Conservation (phyloP, 1,140 invertebrate genomes). For the Drosophila pectinifera region DNA sequence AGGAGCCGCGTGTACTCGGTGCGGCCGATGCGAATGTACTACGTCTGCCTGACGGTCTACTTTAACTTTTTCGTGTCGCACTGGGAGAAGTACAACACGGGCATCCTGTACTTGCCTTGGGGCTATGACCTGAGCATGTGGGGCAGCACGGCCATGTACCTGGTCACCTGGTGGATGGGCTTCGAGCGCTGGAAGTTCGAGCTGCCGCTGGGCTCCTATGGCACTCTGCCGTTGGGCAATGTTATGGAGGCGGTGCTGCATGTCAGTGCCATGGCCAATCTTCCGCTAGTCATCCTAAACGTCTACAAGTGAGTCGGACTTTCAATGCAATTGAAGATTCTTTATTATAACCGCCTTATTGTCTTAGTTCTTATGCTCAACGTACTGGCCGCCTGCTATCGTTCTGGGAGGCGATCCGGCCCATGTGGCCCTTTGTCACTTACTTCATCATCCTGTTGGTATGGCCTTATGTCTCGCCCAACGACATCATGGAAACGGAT, state of each 20-base stretch:
- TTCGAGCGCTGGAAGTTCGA: conserved; percentile 93
- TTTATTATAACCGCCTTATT: background rate
- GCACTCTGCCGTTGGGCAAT: conserved; percentile 88
- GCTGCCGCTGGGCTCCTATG: conserved; percentile 87
- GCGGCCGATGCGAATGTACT: conserved; percentile 91
- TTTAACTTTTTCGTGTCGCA: conserved; percentile 97
- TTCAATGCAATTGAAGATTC: conserved; percentile 71
- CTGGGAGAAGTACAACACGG: conserved; percentile 99
- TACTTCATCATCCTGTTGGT: conserved; percentile 90
- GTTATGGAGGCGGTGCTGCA: conserved; percentile 94
- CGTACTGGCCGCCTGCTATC: conserved; percentile 93
- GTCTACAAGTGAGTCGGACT: conserved; percentile 91
- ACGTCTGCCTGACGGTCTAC: conserved; percentile 95
- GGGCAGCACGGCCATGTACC: conserved; percentile 82
- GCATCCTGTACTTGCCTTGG: conserved; percentile 97
- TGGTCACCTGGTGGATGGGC: conserved; percentile 87
- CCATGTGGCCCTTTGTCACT: conserved; percentile 91
- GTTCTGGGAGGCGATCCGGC: conserved; percentile 91
- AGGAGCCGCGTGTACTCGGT: conserved; percentile 88
- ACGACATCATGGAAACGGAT: conserved; percentile 91
- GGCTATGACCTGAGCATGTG: conserved; percentile 98
- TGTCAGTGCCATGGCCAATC: conserved; percentile 92
- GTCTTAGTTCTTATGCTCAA: conserved; percentile 89
- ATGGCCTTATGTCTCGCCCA: conserved; percentile 92
- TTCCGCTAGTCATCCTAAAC: conserved; percentile 95